Evolutionary conservation across 2,113 vertebrate genomes (phyloP).

Genomic region (Rhinopithecus roxellana): DNA sequence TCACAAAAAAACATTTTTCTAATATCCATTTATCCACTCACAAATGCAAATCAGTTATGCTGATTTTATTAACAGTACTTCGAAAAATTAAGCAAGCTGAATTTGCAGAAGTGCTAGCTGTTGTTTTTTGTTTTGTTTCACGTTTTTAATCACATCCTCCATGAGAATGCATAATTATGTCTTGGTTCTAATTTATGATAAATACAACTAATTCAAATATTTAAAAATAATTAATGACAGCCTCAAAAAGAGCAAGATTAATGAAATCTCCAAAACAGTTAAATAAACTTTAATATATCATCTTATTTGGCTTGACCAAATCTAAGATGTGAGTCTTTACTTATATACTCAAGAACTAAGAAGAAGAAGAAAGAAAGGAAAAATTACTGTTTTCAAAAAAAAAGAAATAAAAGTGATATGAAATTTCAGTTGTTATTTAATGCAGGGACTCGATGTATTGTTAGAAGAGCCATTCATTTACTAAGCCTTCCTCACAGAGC

Average conservation of each 20-base stretch:
- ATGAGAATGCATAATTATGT: conserved; percentile 54
- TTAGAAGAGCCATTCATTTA: background rate
- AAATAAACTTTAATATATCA: conserved; percentile 44
- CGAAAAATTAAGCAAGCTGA: conserved; percentile 68
- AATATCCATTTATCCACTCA: conserved; percentile 47
- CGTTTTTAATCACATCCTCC: conserved; percentile 60
- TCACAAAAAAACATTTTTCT: background rate
- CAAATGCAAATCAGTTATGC: conserved; percentile 58
- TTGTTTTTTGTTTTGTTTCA: conserved; percentile 60
- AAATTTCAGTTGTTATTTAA: background rate
- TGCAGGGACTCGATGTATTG: background rate
- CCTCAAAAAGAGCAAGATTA: conserved; percentile 49
- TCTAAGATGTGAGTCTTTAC: conserved; percentile 19
- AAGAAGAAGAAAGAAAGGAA: background rate
- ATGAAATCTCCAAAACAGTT: conserved; percentile 32
- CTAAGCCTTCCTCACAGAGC: background rate
- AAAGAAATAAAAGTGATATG: background rate
- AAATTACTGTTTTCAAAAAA: background rate
- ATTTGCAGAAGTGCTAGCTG: conserved; percentile 53
- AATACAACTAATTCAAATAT: conserved; percentile 68
- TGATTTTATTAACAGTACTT: conserved; percentile 70
- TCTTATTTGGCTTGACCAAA: conserved; percentile 24
- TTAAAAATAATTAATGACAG: conserved; percentile 67
- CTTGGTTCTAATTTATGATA: conserved; percentile 56
- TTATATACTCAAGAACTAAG: background rate